Evolutionary conservation across 2,113 vertebrate genomes (phyloP), one percentile per base, ranked within the genome.

Genomic region (Xenopus laevis): DNA sequence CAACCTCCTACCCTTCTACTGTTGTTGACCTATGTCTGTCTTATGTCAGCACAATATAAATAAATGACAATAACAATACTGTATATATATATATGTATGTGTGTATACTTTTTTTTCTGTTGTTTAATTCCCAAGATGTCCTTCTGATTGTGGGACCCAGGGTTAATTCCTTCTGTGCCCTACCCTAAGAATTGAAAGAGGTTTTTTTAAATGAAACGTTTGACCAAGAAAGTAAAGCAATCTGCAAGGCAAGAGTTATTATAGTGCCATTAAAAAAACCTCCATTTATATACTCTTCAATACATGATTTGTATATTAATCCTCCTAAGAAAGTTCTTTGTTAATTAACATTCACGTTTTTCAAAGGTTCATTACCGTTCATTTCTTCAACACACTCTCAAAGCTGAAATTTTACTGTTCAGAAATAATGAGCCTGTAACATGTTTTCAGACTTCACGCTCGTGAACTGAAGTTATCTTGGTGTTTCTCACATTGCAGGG

Each of bases 371-470:
- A 75, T 68, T 62, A 75, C 61, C 27, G 73, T 75, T 67, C 73
- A 75, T 63, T 68, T 69, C 65, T 69, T 68, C 68, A 68, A 53
- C 73, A 69, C 58, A 53, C 58, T 75, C 63, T 65, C 27, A 50
- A 62, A 63, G 61, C 65, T 62, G 47, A 71, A 67, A 60, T 68
- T 74, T 68, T 17, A 46, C 65, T 53, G 65, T 52, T 75, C 60
- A 62, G 58, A 16, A 75, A 68, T 75, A 75, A 75, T 75, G 68
- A 75, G 73, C 60, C 57, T 62, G 72, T 50, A 57, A 67, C 65
- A 50, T 68, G 72, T 68, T 40, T 58, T 40, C 21, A 44, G 67
- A 40, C 46, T 69, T 58, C 13, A 23, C 65, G 52, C 68, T 3
- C 57, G 44, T 46, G 58, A 33, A 61, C 57, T 27, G 15, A 10